These are phyloP conservation scores for Dryocosmus kuriphilus DNA, from an alignment of 2,888 invertebrate genomes.

Conservation along the genomic window DNA sequence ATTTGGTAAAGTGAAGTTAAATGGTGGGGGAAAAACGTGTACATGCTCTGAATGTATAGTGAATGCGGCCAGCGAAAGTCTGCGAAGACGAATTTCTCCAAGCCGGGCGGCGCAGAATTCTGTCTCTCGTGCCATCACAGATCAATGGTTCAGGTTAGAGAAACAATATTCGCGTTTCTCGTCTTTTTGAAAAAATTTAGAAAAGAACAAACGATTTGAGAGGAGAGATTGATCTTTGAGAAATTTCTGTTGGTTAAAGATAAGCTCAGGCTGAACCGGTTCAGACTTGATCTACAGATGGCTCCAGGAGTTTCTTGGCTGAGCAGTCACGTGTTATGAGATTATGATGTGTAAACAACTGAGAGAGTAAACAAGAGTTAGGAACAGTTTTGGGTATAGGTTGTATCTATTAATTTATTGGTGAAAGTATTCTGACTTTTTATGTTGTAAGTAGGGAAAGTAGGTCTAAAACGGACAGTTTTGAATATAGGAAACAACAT, in stretches of 20 bases:
- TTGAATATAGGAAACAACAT: too few relatives aligned
- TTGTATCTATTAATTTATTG: too few relatives aligned
- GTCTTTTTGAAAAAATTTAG: too few relatives aligned
- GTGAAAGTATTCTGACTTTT: too few relatives aligned
- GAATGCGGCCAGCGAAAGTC: conserved; percentile 65
- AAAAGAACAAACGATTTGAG: neutral
- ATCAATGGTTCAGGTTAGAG: conserved; percentile 74
- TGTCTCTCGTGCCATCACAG: conserved; percentile 66
- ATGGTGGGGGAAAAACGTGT: neutral
- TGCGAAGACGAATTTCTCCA: conserved; percentile 62
- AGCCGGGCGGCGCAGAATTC: conserved; percentile 59
- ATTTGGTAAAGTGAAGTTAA: neutral
- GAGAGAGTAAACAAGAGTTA: too few relatives aligned
- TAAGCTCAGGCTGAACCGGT: neutral
- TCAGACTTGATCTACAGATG: neutral
- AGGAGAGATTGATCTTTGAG: neutral
- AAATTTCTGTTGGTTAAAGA: neutral
- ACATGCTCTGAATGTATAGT: conserved; percentile 48
- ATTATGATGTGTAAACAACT: too few relatives aligned
- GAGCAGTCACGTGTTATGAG: too few relatives aligned
- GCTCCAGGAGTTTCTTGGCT: neutral
- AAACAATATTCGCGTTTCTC: too few relatives aligned
- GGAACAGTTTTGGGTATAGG: too few relatives aligned
- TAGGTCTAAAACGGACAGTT: too few relatives aligned
- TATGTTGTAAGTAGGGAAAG: too few relatives aligned